Conservation (phyloP, 2,797 vertebrate species). For the Microcaecilia unicolor region DNA sequence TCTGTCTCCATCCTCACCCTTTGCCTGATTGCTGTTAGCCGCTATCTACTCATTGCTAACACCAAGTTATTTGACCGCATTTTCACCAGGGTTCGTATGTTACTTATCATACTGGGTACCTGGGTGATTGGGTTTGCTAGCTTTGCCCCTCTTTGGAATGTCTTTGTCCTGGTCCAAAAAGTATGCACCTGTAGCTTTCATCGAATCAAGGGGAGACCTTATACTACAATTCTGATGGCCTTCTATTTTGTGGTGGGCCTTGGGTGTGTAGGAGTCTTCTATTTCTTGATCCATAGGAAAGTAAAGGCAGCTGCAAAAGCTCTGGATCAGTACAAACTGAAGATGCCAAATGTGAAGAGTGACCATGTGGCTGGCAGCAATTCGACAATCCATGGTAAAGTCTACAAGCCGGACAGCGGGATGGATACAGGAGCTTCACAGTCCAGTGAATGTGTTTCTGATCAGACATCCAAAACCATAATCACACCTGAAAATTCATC, state of each 20-base stretch:
- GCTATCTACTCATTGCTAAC: conserved; percentile 71
- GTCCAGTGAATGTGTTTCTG: conserved; percentile 18
- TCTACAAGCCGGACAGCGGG: conserved; percentile 39
- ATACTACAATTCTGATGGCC: conserved; percentile 70
- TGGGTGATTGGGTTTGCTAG: conserved; percentile 65
- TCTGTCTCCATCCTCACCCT: conserved; percentile 77
- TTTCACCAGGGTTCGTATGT: conserved; percentile 49
- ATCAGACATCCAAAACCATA: not conserved
- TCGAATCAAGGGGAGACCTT: conserved; percentile 63
- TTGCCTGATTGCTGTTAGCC: conserved; percentile 68
- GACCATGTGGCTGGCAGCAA: conserved; percentile 6
- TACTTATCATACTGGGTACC: conserved; percentile 43
- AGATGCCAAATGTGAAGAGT: conserved; percentile 17
- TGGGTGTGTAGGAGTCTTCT: conserved; percentile 69
- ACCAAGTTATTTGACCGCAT: conserved; percentile 54
- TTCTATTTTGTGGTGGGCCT: conserved; percentile 74
- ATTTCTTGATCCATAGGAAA: conserved; percentile 70
- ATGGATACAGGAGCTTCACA: conserved; percentile 35
- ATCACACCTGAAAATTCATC: too few species aligned
- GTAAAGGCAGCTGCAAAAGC: conserved; percentile 55
- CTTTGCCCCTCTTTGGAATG: conserved; percentile 68
- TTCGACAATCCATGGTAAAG: not conserved
- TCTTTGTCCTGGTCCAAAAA: conserved; percentile 65
- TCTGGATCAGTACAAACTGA: conserved; percentile 60
- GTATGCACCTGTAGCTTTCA: conserved; percentile 89